Base-by-base conservation (phyloP, 1,140 invertebrate genomes). In the Pantala flavescens region DNA sequence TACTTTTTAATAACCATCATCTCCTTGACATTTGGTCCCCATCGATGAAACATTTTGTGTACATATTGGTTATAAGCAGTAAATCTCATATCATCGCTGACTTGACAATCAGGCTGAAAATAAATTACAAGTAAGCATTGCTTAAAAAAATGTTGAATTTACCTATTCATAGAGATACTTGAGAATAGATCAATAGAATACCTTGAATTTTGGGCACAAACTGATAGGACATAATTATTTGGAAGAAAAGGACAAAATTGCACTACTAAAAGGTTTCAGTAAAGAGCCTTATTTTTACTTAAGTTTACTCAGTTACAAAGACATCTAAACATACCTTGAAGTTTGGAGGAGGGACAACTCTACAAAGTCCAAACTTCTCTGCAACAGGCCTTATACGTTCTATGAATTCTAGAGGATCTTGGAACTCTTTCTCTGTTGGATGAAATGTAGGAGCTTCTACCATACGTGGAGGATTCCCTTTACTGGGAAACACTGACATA, bases 51-150 rank as follows among this genome's bases (percentile, higher is more conserved):
- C 89, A 98, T 91, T 78, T 94, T 93, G 79, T 96, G 91, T 23
- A 97, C 89, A 78, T 96, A 96, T 79, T 98, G 96, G 82, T 96
- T 95, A 74, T 95, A 92, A 0, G 93, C 93, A 0, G 91, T 93
- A 79, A 97, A 98, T 73, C 91, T 84, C 88, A 94, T 93, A 79
- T 91, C 91, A 79, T 92, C 93, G 49, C 89, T 88, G 0, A 97
- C 89, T 80, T 92, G 91, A 80, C 94, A 96, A 79, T 95, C 91
- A 0, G 94, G 92, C 85, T 90, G 77, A 49, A 84, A 82, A 76
- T 73, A 76, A 78, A 77, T 80, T 74, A 23, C n/a, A 75, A 23
- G 16, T 19, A n/a, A n/a, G 21, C n/a, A n/a, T n/a, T n/a, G n/a
- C n/a, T n/a, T n/a, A n/a, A n/a, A n/a, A n/a, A n/a, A n/a, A n/a